Evolutionary conservation across 1,140 invertebrate genomes (phyloP).

Genomic region (Atta texana): DNA sequence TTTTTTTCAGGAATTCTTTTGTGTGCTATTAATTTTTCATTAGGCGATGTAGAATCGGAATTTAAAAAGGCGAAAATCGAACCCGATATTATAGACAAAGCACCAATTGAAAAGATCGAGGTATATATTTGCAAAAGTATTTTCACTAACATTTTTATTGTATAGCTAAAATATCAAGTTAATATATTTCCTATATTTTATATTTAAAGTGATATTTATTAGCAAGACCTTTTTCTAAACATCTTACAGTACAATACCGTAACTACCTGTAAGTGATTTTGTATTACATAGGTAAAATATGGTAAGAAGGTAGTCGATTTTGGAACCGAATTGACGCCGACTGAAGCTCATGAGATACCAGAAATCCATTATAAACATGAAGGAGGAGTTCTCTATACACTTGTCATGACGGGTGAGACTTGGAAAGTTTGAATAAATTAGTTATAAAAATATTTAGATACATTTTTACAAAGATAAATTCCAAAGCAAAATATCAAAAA

Average conservation of each 20-base stretch:
- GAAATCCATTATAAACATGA: conserved; percentile 86
- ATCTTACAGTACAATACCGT: background rate
- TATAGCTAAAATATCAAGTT: background rate
- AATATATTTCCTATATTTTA: background rate
- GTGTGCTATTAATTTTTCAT: conserved; percentile 68
- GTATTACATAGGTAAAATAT: conserved; percentile 82
- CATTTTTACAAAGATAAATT: background rate
- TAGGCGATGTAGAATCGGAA: conserved; percentile 77
- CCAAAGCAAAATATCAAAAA: background rate
- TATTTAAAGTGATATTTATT: background rate
- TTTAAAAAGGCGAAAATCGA: conserved; percentile 85
- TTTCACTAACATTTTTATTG: background rate
- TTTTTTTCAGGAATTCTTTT: conserved; percentile 75
- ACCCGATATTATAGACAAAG: conserved; percentile 85
- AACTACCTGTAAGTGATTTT: background rate
- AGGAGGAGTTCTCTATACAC: conserved; percentile 87
- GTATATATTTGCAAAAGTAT: conserved; percentile 72
- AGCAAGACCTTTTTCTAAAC: background rate
- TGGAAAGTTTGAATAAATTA: background rate
- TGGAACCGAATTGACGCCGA: conserved; percentile 87
- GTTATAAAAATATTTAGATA: background rate
- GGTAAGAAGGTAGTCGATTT: conserved; percentile 83
- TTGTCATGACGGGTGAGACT: conserved; percentile 87
- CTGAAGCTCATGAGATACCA: conserved; percentile 82
- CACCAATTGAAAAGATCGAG: conserved; percentile 83